phyloP scores from a whole-genome alignment of 2,797 vertebrate genomes.

The Heliangelus exortis region DNA sequence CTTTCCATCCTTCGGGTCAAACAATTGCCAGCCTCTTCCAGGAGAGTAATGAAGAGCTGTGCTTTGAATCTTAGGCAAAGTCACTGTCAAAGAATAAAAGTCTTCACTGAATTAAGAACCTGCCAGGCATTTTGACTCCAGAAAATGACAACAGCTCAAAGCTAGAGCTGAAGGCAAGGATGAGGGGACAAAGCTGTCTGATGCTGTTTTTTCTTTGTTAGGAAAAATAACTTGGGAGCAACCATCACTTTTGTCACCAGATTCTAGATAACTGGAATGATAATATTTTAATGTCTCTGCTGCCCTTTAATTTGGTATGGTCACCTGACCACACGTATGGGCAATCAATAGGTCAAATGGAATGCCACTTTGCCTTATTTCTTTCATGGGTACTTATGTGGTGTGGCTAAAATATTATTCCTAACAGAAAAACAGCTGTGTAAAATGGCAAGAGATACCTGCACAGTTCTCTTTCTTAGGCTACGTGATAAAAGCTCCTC shows the following conservation, averaged over 20 bases:
- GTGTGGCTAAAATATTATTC: background rate
- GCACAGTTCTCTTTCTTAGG: background rate
- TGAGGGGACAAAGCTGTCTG: rapidly evolving
- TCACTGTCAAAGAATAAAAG: background rate
- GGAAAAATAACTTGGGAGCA: background rate
- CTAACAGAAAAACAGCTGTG: background rate
- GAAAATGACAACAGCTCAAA: background rate
- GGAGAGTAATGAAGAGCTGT: background rate
- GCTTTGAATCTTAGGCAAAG: background rate
- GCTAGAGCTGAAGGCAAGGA: background rate
- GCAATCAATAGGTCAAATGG: background rate
- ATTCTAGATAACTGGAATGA: background rate
- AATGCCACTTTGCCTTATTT: background rate
- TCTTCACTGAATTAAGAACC: background rate
- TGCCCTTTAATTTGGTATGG: background rate
- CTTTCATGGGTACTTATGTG: background rate
- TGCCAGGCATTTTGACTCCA: background rate
- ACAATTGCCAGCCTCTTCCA: background rate
- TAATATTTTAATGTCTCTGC: background rate
- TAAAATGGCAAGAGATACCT: background rate
- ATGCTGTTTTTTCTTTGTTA: rapidly evolving
- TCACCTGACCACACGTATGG: background rate
- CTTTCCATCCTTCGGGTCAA: background rate
- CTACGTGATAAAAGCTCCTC: background rate
- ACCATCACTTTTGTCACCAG: background rate